A percentile compares a stretch with the other conserved stretches of the same genome.
Conservation (phyloP, 2,113 vertebrate genomes). For the Antigone vipio region DNA sequence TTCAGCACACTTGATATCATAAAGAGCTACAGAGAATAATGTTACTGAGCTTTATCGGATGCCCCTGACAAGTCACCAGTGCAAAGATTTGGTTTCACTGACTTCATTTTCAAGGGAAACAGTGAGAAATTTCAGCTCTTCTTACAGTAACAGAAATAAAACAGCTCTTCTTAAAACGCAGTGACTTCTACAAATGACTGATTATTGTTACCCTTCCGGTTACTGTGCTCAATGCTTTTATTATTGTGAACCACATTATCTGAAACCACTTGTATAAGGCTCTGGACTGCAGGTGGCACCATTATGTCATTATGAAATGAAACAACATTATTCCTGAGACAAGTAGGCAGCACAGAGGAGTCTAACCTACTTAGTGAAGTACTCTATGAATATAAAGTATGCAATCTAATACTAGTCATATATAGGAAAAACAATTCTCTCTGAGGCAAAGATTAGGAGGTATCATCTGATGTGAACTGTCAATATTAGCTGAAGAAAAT, state of each 20-base stretch:
- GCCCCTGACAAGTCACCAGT: background rate
- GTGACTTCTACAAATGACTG: background rate
- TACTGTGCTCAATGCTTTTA: background rate
- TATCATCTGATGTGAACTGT: background rate
- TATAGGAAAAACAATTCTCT: background rate
- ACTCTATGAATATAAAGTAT: background rate
- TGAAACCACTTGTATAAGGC: background rate
- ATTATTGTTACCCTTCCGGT: background rate
- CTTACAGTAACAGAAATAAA: background rate
- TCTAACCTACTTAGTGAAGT: background rate
- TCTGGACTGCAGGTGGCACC: conserved; percentile 33
- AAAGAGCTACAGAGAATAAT: background rate
- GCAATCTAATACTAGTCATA: background rate
- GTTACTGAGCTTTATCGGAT: background rate
- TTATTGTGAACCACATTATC: background rate
- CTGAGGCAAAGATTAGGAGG: background rate
- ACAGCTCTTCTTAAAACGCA: background rate
- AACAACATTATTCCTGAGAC: background rate
- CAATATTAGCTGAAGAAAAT: background rate
- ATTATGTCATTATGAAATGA: conserved; percentile 35
- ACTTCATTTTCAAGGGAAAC: background rate
- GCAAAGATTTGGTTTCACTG: background rate
- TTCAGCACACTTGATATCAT: background rate
- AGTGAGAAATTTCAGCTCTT: background rate
- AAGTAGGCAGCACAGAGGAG: background rate